Conservation (phyloP, 2,888 invertebrate genomes). For the Temnothorax ravouxi region DNA sequence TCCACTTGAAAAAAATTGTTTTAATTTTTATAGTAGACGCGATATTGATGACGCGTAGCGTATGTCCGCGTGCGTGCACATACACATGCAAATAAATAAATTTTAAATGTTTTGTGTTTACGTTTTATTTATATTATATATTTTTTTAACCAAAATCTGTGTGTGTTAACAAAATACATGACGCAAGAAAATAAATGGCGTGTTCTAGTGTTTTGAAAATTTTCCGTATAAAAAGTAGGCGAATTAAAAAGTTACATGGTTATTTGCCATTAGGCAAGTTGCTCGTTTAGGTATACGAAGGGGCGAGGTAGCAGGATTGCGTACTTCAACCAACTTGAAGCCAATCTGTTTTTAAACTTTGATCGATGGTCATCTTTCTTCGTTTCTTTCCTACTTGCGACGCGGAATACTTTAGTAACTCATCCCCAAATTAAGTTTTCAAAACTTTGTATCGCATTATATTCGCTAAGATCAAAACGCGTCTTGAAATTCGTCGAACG, state of each 20-base stretch:
- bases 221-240: not conserved
- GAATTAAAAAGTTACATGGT: slow-evolving; percentile 32
- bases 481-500: not conserved
- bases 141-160: not conserved
- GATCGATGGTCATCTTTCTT: slow-evolving; percentile 34
- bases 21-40: not conserved
- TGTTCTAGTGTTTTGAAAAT: not conserved
- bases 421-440: slow-evolving; percentile 9
- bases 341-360: slow-evolving; percentile 22
- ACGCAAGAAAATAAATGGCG: not conserved
- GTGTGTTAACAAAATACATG: not conserved
- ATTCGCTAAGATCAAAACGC: not conserved
- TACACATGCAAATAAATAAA: not conserved
- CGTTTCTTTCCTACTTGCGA: slow-evolving; percentile 27
- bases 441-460: not conserved
- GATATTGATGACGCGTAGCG: not conserved
- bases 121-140: not conserved
- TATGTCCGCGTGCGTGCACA: not conserved
- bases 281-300: slow-evolving; percentile 13
- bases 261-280: not conserved
- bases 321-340: slow-evolving; percentile 11
- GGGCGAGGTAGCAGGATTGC: not conserved
- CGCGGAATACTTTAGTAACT: slow-evolving; percentile 17
- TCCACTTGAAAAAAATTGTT: not conserved
- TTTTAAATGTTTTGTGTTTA: not conserved